Evolutionary conservation across 1,140 invertebrate genomes (phyloP), one percentile per base, ranked within the genome.

Genomic region (Bombus pyrosoma): DNA sequence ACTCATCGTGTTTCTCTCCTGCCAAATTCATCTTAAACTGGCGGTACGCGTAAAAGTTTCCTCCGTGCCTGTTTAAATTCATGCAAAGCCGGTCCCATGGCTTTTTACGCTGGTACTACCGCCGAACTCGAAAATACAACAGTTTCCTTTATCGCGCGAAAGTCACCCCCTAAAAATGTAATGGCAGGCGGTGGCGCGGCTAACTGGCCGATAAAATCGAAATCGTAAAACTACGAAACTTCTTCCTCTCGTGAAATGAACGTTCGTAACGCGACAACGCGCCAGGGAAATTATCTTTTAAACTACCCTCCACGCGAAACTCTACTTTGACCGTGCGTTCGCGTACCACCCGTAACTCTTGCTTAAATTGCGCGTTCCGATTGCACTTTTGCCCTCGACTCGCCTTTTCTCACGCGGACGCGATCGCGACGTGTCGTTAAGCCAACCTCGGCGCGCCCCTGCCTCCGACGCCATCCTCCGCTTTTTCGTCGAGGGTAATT

Each of bases 241-340:
- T 66, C 47, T 71, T 77, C 64, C 47, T 57, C 34, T 43, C 66
- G 68, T 68, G 68, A 25, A 85, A 85, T 13, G 83, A 64, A 80
- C 66, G 39, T 37, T 64, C 75, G 83, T 8, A 47, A 43, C 66
- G 68, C 87, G 82, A 78, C 75, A 77, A 75, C 87, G 77, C 82
- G 76, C 62, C 47, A 78, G 73, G 68, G 80, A 85, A 89, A 90
- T 90, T 90, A 89, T 87, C 81, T 84, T 89, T 83, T 62, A 77
- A 83, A 83, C 87, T 69, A 75, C 66, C 81, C 86, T 81, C 81
- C 81, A n/a, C 77, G 69, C 75, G 69, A 77, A 90, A 88, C 85
- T 84, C 75, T 68, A 57, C 80, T 80, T 83, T 79, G 74, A 66
- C 87, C 43, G 74, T n/a, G 47, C 34, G 37, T 13, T 28, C 75